Base-by-base conservation (phyloP, 2,797 vertebrate genomes). In the Fringilla coelebs region DNA sequence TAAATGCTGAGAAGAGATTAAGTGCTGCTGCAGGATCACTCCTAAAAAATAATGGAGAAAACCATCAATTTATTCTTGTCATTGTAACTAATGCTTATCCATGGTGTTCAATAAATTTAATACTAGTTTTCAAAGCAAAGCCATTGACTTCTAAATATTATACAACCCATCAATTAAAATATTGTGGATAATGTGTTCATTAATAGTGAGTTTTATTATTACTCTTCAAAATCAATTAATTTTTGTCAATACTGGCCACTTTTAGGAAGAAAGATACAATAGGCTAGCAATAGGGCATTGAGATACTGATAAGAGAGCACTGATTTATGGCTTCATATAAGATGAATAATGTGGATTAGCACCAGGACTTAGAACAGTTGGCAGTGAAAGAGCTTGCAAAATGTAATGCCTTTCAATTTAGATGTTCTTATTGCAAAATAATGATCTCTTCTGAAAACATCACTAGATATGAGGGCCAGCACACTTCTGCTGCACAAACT, bases 1-100 rank as follows among this genome's bases (percentile, higher is more conserved):
- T 94, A 96, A 95, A 94, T 79, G 70, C 74, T 93, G 85, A 28
- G 43, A 96, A 58, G 85, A 96, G 76, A 97, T 95, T 94, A 98
- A 96, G 45, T 51, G 45, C 52, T 48, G 48, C 52, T 83, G 60
- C 75, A 91, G 88, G 46, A 93, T 90, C 80, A 63, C 83, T 91
- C 76, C 48, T 92, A 54, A 90, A 96, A 97, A 96, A 79, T 85
- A 87, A 94, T 26, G 80, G 86, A 93, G 61, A 94, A 97, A 97
- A 94, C 34, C 78, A 19, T 60, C 91, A 77, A 91, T 94, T 97
- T 96, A 89, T 96, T 96, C 88, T 95, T 95, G 75, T 84, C 61
- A 90, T 92, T 92, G 79, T 61, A 91, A 91, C 34, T 43, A 88
- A 68, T 75, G 58, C 45, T 88, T 79, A 88, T 58, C 36, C 70